Evolutionary conservation across 2,888 invertebrate genomes (phyloP), one percentile per base, ranked within the genome.

Genomic region (Phengaris alcon): DNA sequence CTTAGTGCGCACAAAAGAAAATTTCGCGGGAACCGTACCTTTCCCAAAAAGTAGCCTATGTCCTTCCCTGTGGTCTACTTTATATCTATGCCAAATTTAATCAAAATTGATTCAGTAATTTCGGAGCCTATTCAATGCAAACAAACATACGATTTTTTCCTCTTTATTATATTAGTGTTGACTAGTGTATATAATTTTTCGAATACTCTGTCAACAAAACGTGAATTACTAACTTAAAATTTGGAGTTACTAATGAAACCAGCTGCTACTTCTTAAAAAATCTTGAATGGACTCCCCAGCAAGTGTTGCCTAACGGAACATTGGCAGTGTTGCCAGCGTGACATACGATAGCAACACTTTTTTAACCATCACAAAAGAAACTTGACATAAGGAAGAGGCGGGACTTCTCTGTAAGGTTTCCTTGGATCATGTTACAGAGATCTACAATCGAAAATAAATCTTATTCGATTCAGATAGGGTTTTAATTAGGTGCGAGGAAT

Each of bases 351-450:
- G 52, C 35, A n/a, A 72, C 54, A 72, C 72, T 72, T 54, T 72
- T 72, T 72, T 48, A 69, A 52, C 52, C 54, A 35, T 54, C 72
- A 72, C 72, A 72, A 72, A 72, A 72, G 72, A 35, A 52, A 13
- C 22, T 4, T 10, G n/a, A 72, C 54, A 72, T 22, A 52, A 52
- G 72, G 54, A 72, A 72, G 35, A 10, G 72, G 72, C 72, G 72
- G 51, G 72, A 52, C 54, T 15, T 72, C 72, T 54, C 35, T 52
- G 54, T 35, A 22, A 48, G 22, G 35, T 13, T 72, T 72, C 72
- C 72, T 72, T 52, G 54, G 52, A 72, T 72, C 72, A 35, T 13
- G 72, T 72, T 69, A 15, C 69, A 15, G 15, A 9, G 69, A 15
- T 69, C 9, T 10, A 15, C 46, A 8, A 69, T 13, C 46, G 48